Evolutionary conservation across 2,113 vertebrate genomes (phyloP), one percentile per base, ranked within the genome.

Genomic region (Tinamus guttatus): DNA sequence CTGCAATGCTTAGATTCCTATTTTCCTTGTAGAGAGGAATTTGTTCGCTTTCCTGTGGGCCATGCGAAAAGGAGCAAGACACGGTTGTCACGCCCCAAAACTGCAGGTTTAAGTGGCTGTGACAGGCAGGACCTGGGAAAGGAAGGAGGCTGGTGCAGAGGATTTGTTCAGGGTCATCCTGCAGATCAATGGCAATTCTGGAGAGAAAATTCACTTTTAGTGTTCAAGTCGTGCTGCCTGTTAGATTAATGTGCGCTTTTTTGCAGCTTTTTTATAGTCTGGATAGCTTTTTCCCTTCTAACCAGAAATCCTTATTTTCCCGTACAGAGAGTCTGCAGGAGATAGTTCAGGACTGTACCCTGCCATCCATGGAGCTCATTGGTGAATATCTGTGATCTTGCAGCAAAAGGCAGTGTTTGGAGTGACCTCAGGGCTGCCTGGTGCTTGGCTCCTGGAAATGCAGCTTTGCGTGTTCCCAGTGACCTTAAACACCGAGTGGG

Each of bases 1-100:
- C 16, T 28, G 41, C 56, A 9, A 74, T 36, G 41, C 21, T 38
- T 4, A 0, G 34, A 11, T 45, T 36, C 25, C 24, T 14, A 0
- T 10, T 1, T 18, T 45, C n/a, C 34, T n/a, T 19, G 3, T 3
- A 7, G 41, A 21, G 3, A 16, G 52, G 78, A 49, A 13, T 5
- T 56, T 1, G 47, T 11, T 1, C 2, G 7, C 11, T 30, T 15
- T 28, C 18, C 21, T 7, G 0, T 22, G 45, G 20, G 8, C 7
- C 40, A 38, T 9, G 34, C 0, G 0, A 38, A 79, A 71, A 7
- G 56, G 58, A 43, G 4, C 21, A 15, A 14, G 9, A 56, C 24
- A 5, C 19, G 56, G 74, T 36, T 2, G 1, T 54, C 13, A 2
- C 4, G 15, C 4, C 19, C 15, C 58, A 25, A 63, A 70, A 58